Conservation (phyloP, 2,888 invertebrate genomes). For the Nomada lathburiana region DNA sequence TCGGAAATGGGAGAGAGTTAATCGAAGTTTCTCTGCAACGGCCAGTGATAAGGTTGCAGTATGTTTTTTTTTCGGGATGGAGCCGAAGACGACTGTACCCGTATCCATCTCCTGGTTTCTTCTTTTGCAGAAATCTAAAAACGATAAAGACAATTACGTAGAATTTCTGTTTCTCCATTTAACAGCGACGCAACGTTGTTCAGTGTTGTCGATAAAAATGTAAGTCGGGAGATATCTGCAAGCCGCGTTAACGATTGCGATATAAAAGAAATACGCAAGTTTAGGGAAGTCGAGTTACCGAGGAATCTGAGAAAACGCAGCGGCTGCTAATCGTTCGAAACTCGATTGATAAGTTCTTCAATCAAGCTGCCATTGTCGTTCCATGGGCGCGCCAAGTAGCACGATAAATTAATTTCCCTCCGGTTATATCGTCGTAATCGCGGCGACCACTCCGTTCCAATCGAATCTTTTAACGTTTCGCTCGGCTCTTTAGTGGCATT, state of each 20-base stretch:
- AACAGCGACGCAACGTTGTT: too few species aligned
- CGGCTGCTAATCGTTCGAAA: constrained; percentile 6
- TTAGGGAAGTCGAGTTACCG: not conserved
- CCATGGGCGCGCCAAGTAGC: not conserved
- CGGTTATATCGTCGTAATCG: not conserved
- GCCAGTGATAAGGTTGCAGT: not conserved
- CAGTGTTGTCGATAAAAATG: too few species aligned
- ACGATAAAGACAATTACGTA: too few species aligned
- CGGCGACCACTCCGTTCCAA: not conserved
- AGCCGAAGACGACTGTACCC: not conserved
- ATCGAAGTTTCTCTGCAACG: constrained; percentile 18
- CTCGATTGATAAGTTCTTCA: constrained; percentile 15
- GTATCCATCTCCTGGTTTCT: not conserved
- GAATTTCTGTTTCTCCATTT: too few species aligned
- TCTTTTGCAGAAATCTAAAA: not conserved
- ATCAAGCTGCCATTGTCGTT: not conserved
- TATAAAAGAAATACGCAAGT: not conserved
- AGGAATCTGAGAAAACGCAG: not conserved
- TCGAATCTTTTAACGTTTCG: not conserved
- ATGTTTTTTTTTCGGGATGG: constrained; percentile 6
- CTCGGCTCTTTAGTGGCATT: too few species aligned
- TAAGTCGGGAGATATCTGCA: not conserved
- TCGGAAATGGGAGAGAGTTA: constrained; percentile 14
- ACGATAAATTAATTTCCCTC: constrained; percentile 5
- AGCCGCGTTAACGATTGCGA: not conserved